These are phyloP conservation scores for Coenobita brevimanus DNA, from an alignment of 1,140 invertebrate species.

Conservation along the genomic window DNA sequence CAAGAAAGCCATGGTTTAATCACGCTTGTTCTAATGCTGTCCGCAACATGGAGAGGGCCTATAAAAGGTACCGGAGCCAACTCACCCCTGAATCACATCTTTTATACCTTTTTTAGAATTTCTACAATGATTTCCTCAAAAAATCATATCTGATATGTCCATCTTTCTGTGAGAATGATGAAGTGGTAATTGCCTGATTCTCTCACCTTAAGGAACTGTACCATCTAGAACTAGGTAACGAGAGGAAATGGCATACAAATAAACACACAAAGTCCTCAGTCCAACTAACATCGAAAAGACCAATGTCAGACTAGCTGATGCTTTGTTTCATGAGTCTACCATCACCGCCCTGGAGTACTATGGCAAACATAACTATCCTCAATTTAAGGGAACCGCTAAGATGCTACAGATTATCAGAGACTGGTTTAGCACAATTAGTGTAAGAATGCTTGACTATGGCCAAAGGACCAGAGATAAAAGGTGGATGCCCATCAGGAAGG, in stretches of 20 bases:
- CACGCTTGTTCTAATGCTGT: no score
- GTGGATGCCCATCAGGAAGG: slow-evolving; percentile 1
- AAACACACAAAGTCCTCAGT: background rate
- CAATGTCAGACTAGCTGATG: background rate
- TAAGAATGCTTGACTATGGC: background rate
- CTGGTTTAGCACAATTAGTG: no score
- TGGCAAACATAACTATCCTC: background rate
- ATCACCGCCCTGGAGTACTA: background rate
- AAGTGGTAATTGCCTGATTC: background rate
- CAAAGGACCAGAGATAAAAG: background rate
- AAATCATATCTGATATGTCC: background rate
- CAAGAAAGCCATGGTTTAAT: no score
- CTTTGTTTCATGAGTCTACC: slow-evolving; percentile 1
- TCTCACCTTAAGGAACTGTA: no score
- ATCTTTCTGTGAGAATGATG: background rate
- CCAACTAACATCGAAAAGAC: background rate
- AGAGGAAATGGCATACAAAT: slow-evolving; percentile 3
- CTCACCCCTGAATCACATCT: no score
- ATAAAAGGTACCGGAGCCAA: no score
- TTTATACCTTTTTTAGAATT: background rate
- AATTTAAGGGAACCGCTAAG: background rate
- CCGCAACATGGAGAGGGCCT: no score
- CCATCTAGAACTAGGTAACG: slow-evolving; percentile 1
- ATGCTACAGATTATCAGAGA: background rate
- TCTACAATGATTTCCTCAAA: background rate